phyloP scores from a whole-genome alignment of 37 sponge, comb jelly and placozoan genomes.

The Aplysina aerophoba region DNA sequence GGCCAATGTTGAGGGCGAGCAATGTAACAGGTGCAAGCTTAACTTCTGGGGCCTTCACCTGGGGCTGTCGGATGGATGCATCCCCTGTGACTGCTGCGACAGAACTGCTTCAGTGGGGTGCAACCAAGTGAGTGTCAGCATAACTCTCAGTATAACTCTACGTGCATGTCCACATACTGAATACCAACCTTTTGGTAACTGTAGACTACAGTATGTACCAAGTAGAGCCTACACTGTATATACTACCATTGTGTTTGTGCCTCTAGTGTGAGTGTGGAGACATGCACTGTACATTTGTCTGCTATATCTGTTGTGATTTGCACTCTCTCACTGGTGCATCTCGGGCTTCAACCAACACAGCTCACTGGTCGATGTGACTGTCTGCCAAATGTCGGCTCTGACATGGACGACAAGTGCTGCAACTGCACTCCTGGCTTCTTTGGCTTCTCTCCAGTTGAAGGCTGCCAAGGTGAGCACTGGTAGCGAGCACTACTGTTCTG shows the following conservation, averaged over 20 bases:
- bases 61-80: constrained; percentile 36
- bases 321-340: neutral
- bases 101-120: constrained; percentile 27
- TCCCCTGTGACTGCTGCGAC: constrained; percentile 41
- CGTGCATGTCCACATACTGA: no score
- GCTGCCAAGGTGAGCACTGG: constrained; percentile 16
- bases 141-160: no score
- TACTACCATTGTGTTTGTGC: neutral
- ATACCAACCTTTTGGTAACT: no score
- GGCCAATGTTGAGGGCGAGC: constrained; percentile 37
- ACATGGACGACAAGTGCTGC: constrained; percentile 69
- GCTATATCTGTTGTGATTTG: neutral
- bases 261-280: neutral
- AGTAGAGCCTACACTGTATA: no score
- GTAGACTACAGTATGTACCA: no score
- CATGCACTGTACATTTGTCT: neutral
- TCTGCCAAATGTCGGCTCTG: constrained; percentile 60
- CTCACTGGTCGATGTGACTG: constrained; percentile 77
- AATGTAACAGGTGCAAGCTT: constrained; percentile 37
- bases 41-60: constrained; percentile 41
- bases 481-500: no score
- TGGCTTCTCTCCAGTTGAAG: constrained; percentile 28
- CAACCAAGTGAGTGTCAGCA: neutral
- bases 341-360: neutral
- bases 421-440: constrained; percentile 72